Base-by-base conservation (phyloP, 2,888 invertebrate genomes). In the Galeopsomyia nigrocyanea region DNA sequence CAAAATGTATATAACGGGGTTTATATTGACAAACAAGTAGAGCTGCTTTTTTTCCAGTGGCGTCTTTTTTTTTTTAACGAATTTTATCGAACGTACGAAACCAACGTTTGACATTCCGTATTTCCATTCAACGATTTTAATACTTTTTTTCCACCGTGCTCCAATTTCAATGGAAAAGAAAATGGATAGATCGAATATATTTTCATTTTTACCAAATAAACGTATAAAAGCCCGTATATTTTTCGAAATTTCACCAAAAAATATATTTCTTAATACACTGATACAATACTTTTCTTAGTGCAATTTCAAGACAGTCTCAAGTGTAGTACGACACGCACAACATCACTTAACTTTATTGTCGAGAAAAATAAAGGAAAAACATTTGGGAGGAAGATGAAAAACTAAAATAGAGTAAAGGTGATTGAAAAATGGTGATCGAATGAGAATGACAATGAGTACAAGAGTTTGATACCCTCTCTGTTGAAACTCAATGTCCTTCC, bases 241-340 rank as follows among this genome's bases (percentile, higher is more conserved):
- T 53, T 50, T 53, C 6, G 17, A 47, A 55, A 56, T n/a, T 1
- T 46, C 13, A 39, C 50, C 53, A 69, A 46, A 39, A 51, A 74
- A 70, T 64, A 70, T 64, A n/a, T n/a, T 26, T 3, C 58, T 64
- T n/a, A 6, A 67, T 62, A 70, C 56, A 66, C 16, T 57, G 62
- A 39, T 10, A 39, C 39, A 68, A 66, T 65, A 62, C 2, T 66
- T 69, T 62, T 26, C 47, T 58, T 56, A 62, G 69, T 69, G 73
- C 51, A 65, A 51, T 61, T 56, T 73, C 66, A 62, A 69, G 10
- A 66, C 19, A 62, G 65, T 68, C 61, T 66, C 69, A 61, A 66
- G 69, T 66, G 73, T 62, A 64, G 69, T 68, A 65, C 26, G 22
- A 69, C 31, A 49, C 60, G 60, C 64, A 73, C 31, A 17, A 73